Base-by-base conservation (phyloP, 2,888 invertebrate species). In the Andrena minutula region DNA sequence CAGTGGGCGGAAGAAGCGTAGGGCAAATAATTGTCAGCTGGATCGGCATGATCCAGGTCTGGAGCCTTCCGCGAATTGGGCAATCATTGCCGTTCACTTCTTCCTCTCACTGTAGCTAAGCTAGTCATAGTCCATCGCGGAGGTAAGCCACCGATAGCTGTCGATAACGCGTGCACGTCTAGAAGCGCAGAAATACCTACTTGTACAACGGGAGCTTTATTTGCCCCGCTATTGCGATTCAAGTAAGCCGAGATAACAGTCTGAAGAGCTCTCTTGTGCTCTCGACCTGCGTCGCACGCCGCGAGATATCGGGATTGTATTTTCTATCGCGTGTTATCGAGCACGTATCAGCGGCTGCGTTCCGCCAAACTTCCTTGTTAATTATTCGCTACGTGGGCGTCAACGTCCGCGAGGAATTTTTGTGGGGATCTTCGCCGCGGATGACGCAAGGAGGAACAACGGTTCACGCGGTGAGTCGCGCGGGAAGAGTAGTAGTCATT, bases 401-500 rank as follows among this genome's bases (percentile, higher is more conserved):
- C 23, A 6, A 63, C 20, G 64, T 41, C 30, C 41, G 5, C 49
- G 26, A 35, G 12, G 16, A 70, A 61, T 61, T 49, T 51, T 51
- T 66, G 30, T 32, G 47, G 28, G 71, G 64, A 79, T 79, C 79
- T 53, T 73, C 66, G 68, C 35, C 66, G 16, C 16, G 56, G 53
- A 61, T 81, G 82, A 83, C 83, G 82, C 66, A 74, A 56, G 35
- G 58, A 74, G 23, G 26, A 20, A 10, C 26, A 53, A 32, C 26
- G 61, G 47, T 58, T 79, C 74, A n/a, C 53, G 26, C 41, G 70
- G 75, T 70, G 73, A 81, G 60, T 60, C 32, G 49, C 7, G 0
- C n/a, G 30, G 41, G 41, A 41, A 4, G 41, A 41, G 16, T 4
- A 12, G 51, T 63, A 49, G 35, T 65, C 41, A 58, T 8, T 10